Conservation (phyloP, 2,797 vertebrate species). For the Coilia nasus region DNA sequence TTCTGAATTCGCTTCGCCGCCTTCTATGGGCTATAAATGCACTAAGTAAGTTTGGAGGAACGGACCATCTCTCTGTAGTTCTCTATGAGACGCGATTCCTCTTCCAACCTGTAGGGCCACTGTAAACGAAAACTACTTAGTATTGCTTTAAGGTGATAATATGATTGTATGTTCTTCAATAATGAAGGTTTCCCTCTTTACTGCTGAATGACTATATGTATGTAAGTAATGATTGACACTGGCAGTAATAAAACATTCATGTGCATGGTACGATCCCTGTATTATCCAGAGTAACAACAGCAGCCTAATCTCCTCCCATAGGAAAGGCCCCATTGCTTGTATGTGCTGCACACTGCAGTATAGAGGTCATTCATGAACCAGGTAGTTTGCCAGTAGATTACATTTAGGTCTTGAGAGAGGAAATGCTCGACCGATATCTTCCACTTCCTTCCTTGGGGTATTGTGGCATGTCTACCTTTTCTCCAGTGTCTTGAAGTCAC, state of each 20-base stretch:
- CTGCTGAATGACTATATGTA: neutral
- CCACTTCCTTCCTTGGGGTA: constrained; percentile 57
- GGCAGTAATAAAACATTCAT: neutral
- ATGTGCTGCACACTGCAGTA: neutral
- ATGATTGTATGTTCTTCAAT: neutral
- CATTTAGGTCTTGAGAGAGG: constrained; percentile 42
- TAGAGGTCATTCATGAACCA: neutral
- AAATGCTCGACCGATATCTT: constrained; percentile 68
- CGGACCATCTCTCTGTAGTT: too few species aligned
- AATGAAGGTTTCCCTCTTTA: neutral
- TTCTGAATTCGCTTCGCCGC: too few species aligned
- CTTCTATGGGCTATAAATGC: too few species aligned
- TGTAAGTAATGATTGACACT: neutral
- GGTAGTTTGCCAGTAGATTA: constrained; percentile 36
- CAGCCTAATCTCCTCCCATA: neutral
- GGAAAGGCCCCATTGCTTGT: constrained; percentile 42
- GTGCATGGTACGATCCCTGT: neutral
- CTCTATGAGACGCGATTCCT: too few species aligned
- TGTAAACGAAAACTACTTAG: too few species aligned
- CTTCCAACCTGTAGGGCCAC: too few species aligned
- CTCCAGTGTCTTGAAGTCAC: constrained; percentile 17
- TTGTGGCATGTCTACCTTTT: neutral
- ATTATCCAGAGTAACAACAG: neutral
- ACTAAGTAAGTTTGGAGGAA: too few species aligned
- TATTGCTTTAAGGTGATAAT: constrained; percentile 17